Conservation (phyloP, 2,113 vertebrate genomes). For the Hippolais icterina region DNA sequence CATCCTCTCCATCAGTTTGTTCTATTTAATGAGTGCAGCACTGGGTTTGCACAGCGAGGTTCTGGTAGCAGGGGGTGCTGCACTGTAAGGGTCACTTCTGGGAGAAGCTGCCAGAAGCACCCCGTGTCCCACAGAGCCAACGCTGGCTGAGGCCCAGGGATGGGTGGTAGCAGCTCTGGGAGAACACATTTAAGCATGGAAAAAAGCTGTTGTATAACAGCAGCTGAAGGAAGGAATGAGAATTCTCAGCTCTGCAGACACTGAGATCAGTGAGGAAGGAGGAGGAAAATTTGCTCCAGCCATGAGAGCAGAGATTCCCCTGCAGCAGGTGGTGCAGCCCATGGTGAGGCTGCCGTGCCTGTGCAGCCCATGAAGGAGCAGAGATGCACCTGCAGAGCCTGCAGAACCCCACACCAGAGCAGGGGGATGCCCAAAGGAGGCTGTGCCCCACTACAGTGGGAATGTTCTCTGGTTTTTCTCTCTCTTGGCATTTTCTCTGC, state of each 20-base stretch:
- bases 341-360: neutral
- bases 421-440: neutral
- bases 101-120: neutral
- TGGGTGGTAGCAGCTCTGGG: accelerated
- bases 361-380: neutral
- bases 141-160: accelerated
- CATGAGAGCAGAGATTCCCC: neutral
- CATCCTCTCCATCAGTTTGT: neutral
- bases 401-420: neutral
- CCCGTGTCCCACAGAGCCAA: neutral
- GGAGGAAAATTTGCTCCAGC: neutral
- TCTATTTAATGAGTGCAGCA: neutral
- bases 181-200: neutral
- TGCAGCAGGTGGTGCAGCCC: accelerated
- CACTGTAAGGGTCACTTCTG: neutral
- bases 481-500: neutral
- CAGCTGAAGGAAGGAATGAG: neutral
- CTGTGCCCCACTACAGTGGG: neutral
- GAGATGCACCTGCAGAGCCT: neutral
- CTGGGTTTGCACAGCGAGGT: neutral
- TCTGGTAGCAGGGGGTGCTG: neutral
- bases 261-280: neutral
- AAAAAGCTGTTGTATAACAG: neutral
- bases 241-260: neutral
- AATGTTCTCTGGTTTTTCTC: neutral